A percentile compares a stretch with the other conserved stretches of the same genome.
These are phyloP conservation scores for Hydropsyche tenuis DNA, from an alignment of 1,140 invertebrate species.

Conservation along the genomic window DNA sequence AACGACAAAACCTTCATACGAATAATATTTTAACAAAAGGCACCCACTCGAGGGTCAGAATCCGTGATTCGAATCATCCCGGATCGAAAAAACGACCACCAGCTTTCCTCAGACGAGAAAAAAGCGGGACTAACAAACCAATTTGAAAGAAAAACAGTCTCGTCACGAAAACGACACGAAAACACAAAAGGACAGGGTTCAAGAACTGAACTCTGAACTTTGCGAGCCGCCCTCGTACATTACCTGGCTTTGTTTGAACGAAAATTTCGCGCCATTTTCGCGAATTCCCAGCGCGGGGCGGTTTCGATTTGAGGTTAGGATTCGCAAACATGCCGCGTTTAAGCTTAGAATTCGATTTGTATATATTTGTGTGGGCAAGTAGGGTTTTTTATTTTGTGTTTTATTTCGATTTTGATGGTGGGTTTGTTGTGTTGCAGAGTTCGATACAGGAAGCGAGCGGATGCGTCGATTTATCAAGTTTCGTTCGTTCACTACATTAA, in stretches of 20 bases:
- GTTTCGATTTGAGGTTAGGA: too few species aligned
- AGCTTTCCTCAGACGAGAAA: too few species aligned
- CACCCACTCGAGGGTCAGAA: too few species aligned
- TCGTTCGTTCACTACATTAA: slow-evolving; percentile 62
- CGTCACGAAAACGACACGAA: not conserved
- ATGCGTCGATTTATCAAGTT: slow-evolving; percentile 62
- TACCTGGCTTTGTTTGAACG: not conserved
- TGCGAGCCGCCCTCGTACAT: not conserved
- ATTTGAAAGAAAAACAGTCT: slow-evolving; percentile 36
- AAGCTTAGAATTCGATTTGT: too few species aligned
- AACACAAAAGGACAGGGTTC: slow-evolving; percentile 32
- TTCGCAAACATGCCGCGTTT: too few species aligned
- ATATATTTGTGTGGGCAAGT: too few species aligned
- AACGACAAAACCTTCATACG: too few species aligned
- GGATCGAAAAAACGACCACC: too few species aligned
- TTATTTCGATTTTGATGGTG: not conserved
- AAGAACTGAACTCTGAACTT: slow-evolving; percentile 37
- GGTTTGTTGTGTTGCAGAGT: slow-evolving; percentile 58
- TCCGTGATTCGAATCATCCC: too few species aligned
- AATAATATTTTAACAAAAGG: too few species aligned
- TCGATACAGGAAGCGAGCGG: slow-evolving; percentile 60
- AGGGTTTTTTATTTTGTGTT: not conserved
- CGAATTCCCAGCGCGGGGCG: not conserved
- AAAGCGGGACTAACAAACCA: slow-evolving; percentile 26
- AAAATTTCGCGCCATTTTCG: not conserved